phyloP scores from a whole-genome alignment of 2,113 vertebrate species.

The Copsychus sechellarum region DNA sequence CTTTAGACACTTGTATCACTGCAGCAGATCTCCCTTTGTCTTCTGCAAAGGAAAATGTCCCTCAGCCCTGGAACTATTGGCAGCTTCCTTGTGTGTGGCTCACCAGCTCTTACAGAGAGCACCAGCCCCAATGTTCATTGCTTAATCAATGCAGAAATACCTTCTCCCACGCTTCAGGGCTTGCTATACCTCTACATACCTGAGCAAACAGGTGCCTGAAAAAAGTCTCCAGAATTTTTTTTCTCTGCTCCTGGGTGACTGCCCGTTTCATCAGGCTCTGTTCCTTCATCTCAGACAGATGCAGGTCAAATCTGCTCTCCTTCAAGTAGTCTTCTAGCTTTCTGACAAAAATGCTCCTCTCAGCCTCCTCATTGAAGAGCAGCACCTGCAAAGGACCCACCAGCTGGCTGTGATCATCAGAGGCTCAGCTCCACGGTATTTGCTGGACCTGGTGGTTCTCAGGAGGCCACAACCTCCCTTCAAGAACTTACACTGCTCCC shows the following conservation, averaged over 20 bases:
- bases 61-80: not conserved
- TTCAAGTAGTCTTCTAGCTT: constrained; percentile 66
- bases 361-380: constrained; percentile 80
- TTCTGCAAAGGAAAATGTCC: not conserved
- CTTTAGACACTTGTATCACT: not conserved
- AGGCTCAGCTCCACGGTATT: not conserved
- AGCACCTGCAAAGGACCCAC: constrained; percentile 79
- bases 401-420: not conserved
- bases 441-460: not conserved
- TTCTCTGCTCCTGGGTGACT: constrained; percentile 87
- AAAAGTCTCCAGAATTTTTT: constrained; percentile 89
- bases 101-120: not conserved
- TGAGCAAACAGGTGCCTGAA: constrained; percentile 92
- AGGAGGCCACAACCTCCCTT: not conserved
- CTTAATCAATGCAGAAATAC: not conserved
- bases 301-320: constrained; percentile 48
- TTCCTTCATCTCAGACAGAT: constrained; percentile 76
- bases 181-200: constrained; percentile 67
- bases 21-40: not conserved
- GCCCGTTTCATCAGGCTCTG: constrained; percentile 82
- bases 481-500: not conserved
- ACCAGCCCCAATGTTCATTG: not conserved
- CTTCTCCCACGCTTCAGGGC: not conserved
- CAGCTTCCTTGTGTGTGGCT: not conserved
- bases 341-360: constrained; percentile 77